Evolutionary conservation across 2,113 vertebrate genomes (phyloP).

Genomic region (Sapayoa aenigma): DNA sequence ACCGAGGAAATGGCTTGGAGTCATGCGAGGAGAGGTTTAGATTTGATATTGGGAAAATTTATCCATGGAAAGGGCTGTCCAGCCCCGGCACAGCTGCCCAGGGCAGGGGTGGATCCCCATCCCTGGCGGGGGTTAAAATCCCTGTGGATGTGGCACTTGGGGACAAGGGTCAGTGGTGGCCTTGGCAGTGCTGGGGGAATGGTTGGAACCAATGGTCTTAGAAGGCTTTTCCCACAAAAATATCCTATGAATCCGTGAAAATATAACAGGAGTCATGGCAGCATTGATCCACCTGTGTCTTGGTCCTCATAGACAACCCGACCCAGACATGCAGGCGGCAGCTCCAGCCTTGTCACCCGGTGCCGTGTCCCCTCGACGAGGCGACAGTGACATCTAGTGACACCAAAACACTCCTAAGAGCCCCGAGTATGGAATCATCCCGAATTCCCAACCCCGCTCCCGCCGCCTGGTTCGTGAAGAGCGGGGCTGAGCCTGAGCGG

Average conservation of each 20-base stretch:
- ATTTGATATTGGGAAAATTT: neutral
- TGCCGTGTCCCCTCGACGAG: neutral
- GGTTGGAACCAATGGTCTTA: fast-evolving
- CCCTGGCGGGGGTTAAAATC: neutral
- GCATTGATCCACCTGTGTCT: fast-evolving
- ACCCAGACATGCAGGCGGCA: neutral
- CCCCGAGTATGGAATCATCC: fast-evolving
- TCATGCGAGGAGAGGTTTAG: neutral
- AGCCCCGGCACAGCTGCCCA: neutral
- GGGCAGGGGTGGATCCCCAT: neutral
- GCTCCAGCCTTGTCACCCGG: neutral
- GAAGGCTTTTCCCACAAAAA: neutral
- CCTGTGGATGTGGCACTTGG: neutral
- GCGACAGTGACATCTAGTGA: conserved; percentile 51
- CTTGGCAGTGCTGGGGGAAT: neutral
- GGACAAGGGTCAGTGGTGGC: fast-evolving
- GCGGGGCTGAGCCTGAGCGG: fast-evolving
- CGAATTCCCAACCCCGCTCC: fast-evolving
- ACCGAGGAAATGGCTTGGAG: neutral
- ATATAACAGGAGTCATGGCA: fast-evolving
- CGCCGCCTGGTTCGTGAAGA: fast-evolving
- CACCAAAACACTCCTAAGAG: neutral
- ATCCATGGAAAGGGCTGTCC: neutral
- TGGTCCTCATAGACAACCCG: neutral
- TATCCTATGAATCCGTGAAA: neutral